These are phyloP conservation scores for Stenodera caucasica DNA, from an alignment of 2,888 invertebrate species.

Conservation along the genomic window DNA sequence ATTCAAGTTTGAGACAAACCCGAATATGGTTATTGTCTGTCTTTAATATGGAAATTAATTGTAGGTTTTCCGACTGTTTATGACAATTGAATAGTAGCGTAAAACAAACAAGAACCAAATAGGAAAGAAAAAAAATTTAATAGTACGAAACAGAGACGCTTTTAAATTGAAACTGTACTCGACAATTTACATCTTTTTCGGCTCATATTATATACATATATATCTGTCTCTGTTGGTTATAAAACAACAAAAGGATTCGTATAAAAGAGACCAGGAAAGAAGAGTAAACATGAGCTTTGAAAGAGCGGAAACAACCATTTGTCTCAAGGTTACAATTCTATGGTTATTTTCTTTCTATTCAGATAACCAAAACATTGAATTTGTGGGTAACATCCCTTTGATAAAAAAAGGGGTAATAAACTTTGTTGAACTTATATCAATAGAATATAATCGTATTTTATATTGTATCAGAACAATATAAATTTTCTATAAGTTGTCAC, in stretches of 20 bases:
- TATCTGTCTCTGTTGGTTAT: not conserved
- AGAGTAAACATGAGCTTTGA: conserved; percentile 27
- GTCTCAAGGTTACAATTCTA: conserved; percentile 29
- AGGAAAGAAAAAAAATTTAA: conserved; percentile 28
- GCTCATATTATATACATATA: no score
- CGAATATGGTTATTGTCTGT: not conserved
- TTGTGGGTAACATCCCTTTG: conserved; percentile 12
- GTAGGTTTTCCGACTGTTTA: conserved; percentile 25
- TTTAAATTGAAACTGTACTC: not conserved
- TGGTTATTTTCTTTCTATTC: conserved; percentile 13
- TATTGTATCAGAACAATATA: no score
- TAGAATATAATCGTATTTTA: conserved; percentile 40
- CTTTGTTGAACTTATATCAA: conserved; percentile 36
- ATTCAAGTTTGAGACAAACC: no score
- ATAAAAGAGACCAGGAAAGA: conserved; percentile 22
- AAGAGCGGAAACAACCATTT: conserved; percentile 31
- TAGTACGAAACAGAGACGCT: conserved; percentile 30
- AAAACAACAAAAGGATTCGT: not conserved
- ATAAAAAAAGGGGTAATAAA: conserved; percentile 25
- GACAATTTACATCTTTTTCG: conserved; percentile 33
- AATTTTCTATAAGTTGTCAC: conserved; percentile 29
- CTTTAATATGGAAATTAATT: conserved; percentile 27
- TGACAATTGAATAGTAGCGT: conserved; percentile 29
- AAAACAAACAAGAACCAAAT: conserved; percentile 32
- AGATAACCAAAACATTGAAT: conserved; percentile 29